Percentiles rank a stretch among this genome's conserved stretches.
Evolutionary conservation across 1,140 invertebrate genomes (phyloP).

Genomic region (Sminthurides bifidus): DNA sequence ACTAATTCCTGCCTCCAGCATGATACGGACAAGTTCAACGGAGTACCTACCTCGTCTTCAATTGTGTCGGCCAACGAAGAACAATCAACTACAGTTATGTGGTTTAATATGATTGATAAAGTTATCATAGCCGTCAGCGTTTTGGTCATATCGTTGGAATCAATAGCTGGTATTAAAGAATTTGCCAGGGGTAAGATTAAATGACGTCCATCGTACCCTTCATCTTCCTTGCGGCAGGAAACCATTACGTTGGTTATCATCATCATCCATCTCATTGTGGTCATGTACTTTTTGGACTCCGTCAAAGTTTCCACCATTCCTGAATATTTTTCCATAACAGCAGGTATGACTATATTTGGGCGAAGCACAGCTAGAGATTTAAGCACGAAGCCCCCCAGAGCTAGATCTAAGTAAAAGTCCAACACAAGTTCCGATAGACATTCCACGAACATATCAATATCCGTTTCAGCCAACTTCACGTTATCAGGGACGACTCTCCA

Average conservation of each 20-base stretch:
- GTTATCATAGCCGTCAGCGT: constrained; percentile 67
- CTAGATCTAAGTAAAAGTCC: constrained; percentile 56
- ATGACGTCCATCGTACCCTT: constrained; percentile 55
- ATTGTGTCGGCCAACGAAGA: constrained; percentile 48
- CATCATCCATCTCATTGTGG: constrained; percentile 61
- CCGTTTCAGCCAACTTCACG: constrained; percentile 61
- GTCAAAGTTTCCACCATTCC: constrained; percentile 68
- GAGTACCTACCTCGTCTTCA: constrained; percentile 15
- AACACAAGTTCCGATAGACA: constrained; percentile 49
- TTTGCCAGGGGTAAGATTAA: constrained; percentile 71
- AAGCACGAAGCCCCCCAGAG: constrained; percentile 54
- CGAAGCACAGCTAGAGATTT: constrained; percentile 63
- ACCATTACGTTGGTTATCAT: constrained; percentile 57
- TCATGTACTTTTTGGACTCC: constrained; percentile 72
- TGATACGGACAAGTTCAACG: background rate
- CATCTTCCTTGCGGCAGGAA: constrained; percentile 41
- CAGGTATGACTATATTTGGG: constrained; percentile 70
- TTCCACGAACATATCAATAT: constrained; percentile 73
- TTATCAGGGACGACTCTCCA: constrained; percentile 51
- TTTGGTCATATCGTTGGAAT: constrained; percentile 80
- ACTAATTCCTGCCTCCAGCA: background rate
- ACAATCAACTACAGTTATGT: constrained; percentile 73
- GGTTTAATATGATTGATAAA: constrained; percentile 51
- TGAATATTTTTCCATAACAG: constrained; percentile 64
- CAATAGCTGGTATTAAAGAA: constrained; percentile 69